phyloP scores from a whole-genome alignment of 2,888 invertebrate genomes.

The Monoplex corrugatus region DNA sequence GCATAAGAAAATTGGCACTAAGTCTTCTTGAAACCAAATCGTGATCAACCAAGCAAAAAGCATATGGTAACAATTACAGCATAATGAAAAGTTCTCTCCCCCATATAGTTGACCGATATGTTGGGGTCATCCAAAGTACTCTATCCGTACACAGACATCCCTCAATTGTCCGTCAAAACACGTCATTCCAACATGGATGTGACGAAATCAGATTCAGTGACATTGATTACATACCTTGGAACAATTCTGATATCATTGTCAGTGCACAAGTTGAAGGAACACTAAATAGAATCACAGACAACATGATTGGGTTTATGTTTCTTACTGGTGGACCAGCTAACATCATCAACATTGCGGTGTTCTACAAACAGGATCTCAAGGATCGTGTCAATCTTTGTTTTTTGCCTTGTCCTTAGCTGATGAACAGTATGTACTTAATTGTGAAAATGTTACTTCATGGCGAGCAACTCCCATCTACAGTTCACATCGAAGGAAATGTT shows the following conservation, averaged over 20 bases:
- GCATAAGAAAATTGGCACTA: too few species aligned
- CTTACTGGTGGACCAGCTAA: neutral
- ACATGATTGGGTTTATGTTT: neutral
- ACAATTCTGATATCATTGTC: neutral
- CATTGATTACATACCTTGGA: neutral
- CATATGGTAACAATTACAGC: too few species aligned
- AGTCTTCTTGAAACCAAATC: too few species aligned
- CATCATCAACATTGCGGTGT: slow-evolving; percentile 20
- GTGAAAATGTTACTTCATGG: neutral
- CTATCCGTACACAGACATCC: neutral
- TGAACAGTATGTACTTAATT: neutral
- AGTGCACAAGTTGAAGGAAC: neutral
- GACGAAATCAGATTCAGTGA: neutral
- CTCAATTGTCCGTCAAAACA: neutral
- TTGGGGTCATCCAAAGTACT: too few species aligned
- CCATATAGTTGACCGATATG: too few species aligned
- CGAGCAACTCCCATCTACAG: neutral
- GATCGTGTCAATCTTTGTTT: neutral
- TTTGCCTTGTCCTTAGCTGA: slow-evolving; percentile 9
- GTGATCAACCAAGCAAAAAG: too few species aligned
- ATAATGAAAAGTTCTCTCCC: too few species aligned
- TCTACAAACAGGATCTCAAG: neutral
- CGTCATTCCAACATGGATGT: neutral
- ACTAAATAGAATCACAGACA: neutral
- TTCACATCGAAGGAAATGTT: neutral